Evolutionary conservation across 1,140 invertebrate genomes (phyloP), one percentile per base, ranked within the genome.

Genomic region (Drosophila takahashii): DNA sequence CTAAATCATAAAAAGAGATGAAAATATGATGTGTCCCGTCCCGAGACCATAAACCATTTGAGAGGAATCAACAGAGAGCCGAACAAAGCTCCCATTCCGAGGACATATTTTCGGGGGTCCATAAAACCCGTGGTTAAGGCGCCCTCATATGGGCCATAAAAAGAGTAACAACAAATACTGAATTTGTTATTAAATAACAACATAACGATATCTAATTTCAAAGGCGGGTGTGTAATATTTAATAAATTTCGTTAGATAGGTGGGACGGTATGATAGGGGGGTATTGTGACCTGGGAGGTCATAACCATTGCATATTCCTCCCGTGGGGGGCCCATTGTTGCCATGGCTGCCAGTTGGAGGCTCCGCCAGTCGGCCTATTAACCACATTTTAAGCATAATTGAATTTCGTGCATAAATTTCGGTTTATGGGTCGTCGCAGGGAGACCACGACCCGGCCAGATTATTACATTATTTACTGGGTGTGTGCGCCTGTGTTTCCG

Each of bases 331-430:
- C 73, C 61, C 61, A 72, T 54, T 32, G 69, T 47, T 86, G 75
- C 71, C 74, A 53, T 62, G 70, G 62, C 57, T 69, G 56, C 54
- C 73, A 59, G 53, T 62, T 18, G 74, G 56, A 69, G 62, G 32
- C 67, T 53, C 53, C 74, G 50, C 57, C 69, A 66, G 79, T 62
- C 75, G 79, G 83, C 83, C 83, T 87, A 87, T 87, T 87, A 87
- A 87, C 83, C 83, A 87, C 83, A 87, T 87, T 87, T 87, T 87
- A 87, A 87, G 83, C 83, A 87, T 87, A 87, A 87, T 87, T 87
- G 83, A 87, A 87, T 87, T 87, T 87, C 67, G 83, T 87, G 83
- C 83, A 87, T 87, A 87, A 87, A 87, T 87, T 87, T 87, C 72
- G 75, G 83, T 87, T 87, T 87, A 87, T 87, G 83, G 84, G 83